These are phyloP conservation scores for Hyalella azteca DNA, from an alignment of 2,888 invertebrate genomes.

Conservation along the genomic window DNA sequence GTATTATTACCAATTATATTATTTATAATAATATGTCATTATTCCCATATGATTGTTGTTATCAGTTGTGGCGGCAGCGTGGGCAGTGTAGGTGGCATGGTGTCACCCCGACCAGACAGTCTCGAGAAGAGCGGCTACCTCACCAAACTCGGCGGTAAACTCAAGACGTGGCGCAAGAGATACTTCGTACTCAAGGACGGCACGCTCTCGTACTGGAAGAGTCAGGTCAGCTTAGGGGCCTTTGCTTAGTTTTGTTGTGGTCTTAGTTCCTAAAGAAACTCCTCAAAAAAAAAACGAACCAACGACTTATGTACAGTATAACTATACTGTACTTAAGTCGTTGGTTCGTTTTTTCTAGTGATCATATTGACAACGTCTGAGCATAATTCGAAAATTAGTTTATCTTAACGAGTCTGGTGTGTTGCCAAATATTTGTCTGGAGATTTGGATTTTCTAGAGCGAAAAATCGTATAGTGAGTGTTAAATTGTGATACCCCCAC, in stretches of 20 bases:
- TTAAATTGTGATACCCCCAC: too few relatives aligned
- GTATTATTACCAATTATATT: neutral
- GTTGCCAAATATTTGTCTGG: too few relatives aligned
- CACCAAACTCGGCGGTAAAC: slow-evolving; percentile 88
- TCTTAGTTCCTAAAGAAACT: too few relatives aligned
- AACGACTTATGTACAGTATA: too few relatives aligned
- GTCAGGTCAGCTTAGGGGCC: slow-evolving; percentile 69
- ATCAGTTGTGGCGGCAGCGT: slow-evolving; percentile 22
- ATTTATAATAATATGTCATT: neutral
- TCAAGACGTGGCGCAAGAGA: slow-evolving; percentile 94
- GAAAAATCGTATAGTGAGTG: too few relatives aligned
- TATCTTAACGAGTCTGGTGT: too few relatives aligned
- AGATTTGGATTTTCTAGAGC: too few relatives aligned
- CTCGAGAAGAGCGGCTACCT: slow-evolving; percentile 89
- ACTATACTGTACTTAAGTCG: too few relatives aligned
- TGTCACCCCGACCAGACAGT: slow-evolving; percentile 62
- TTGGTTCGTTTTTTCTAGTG: too few relatives aligned
- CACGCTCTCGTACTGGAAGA: slow-evolving; percentile 91
- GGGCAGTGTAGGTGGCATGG: slow-evolving; percentile 43
- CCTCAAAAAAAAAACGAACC: too few relatives aligned
- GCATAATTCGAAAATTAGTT: too few relatives aligned
- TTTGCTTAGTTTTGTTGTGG: neutral
- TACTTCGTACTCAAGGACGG: slow-evolving; percentile 97
- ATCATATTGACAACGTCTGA: too few relatives aligned
- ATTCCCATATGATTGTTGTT: neutral